phyloP scores from a whole-genome alignment of 2,888 invertebrate species.

The Rhabditoides inermis region DNA sequence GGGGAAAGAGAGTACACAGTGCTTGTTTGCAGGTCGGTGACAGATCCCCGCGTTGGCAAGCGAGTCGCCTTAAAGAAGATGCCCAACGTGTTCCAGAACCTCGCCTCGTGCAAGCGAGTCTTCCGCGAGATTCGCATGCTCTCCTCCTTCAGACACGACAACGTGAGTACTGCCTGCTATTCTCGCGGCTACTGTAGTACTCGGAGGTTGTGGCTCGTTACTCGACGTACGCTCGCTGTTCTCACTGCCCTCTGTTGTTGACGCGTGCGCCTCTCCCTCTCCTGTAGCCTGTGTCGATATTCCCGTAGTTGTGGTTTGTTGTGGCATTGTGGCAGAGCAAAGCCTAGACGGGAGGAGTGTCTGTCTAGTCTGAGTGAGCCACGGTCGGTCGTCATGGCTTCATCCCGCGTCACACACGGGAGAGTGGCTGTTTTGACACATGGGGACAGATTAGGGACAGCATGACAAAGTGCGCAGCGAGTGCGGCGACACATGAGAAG shows the following conservation, averaged over 20 bases:
- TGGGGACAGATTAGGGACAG: too few relatives aligned
- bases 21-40: slow-evolving; percentile 93
- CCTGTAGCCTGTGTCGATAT: background rate
- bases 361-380: background rate
- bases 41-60: slow-evolving; percentile 94
- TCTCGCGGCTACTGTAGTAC: background rate
- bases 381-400: too few relatives aligned
- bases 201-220: background rate
- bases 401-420: too few relatives aligned
- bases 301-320: background rate
- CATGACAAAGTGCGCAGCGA: too few relatives aligned
- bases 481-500: too few relatives aligned
- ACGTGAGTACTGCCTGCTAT: slow-evolving; percentile 66
- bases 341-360: background rate
- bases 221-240: background rate
- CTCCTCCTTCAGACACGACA: slow-evolving; percentile 98
- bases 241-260: background rate
- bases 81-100: slow-evolving; percentile 98
- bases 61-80: slow-evolving; percentile 97
- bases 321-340: background rate
- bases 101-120: slow-evolving; percentile 95
- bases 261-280: background rate
- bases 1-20: background rate
- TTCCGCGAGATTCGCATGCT: slow-evolving; percentile 98
- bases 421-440: too few relatives aligned